Conservation (phyloP, 2,797 vertebrate genomes). For the Takifugu rubripes region DNA sequence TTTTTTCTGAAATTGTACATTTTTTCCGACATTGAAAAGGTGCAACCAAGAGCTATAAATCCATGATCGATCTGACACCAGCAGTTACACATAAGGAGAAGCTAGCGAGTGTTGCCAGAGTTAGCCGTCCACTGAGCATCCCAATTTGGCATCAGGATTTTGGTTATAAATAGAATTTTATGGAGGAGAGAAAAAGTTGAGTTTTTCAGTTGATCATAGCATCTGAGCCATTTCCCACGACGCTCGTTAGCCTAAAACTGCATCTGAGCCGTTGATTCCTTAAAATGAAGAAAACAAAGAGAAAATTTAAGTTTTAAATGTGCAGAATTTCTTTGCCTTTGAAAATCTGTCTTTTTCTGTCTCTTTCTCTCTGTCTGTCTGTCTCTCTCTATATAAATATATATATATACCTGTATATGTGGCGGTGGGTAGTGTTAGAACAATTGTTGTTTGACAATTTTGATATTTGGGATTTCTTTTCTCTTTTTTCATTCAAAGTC, state of each 20-base stretch:
- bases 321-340: constrained; percentile 71
- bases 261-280: constrained; percentile 79
- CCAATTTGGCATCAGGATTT: constrained; percentile 12
- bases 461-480: constrained; percentile 55
- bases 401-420: constrained; percentile 55
- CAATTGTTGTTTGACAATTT: constrained; percentile 64
- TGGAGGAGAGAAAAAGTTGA: not conserved
- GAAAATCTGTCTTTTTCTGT: constrained; percentile 14
- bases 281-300: constrained; percentile 59
- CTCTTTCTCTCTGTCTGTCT: constrained; percentile 52
- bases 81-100: constrained; percentile 52
- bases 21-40: constrained; percentile 40
- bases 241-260: constrained; percentile 73
- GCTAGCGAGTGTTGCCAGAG: constrained; percentile 9
- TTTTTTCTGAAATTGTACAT: not conserved
- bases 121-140: constrained; percentile 3
- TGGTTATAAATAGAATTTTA: constrained; percentile 6
- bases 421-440: constrained; percentile 72
- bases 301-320: constrained; percentile 53
- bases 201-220: not conserved
- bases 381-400: constrained; percentile 63
- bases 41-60: constrained; percentile 49
- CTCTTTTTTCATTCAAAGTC: constrained; percentile 43
- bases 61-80: constrained; percentile 56
- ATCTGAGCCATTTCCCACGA: constrained; percentile 37